These are phyloP conservation scores for Paradisaea rubra DNA, from an alignment of 2,113 vertebrate genomes.

Conservation along the genomic window DNA sequence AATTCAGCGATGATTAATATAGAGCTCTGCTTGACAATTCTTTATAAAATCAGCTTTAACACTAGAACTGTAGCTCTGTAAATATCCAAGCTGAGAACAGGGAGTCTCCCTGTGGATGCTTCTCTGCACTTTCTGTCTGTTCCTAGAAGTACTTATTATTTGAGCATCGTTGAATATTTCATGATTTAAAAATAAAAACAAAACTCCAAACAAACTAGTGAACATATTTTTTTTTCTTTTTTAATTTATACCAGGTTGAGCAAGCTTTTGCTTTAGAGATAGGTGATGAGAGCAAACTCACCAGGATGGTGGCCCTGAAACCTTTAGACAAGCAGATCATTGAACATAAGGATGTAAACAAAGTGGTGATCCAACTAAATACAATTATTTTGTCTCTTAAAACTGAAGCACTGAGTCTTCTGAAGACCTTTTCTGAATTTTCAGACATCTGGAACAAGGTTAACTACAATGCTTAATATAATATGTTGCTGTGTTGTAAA, in stretches of 20 bases:
- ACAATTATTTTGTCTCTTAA: slow-evolving; percentile 72
- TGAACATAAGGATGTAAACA: slow-evolving; percentile 80
- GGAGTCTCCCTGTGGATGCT: neutral
- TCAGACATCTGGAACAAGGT: slow-evolving; percentile 82
- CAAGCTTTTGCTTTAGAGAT: slow-evolving; percentile 66
- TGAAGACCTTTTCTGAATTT: slow-evolving; percentile 71
- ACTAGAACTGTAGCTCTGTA: neutral
- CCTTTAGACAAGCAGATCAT: slow-evolving; percentile 75
- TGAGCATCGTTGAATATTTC: neutral
- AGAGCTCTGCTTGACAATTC: neutral
- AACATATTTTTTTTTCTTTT: neutral
- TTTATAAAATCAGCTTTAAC: neutral
- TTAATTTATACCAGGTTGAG: slow-evolving; percentile 67
- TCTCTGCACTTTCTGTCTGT: neutral
- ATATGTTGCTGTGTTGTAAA: neutral
- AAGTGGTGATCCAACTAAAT: slow-evolving; percentile 73
- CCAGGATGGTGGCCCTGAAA: slow-evolving; percentile 66
- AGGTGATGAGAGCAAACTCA: slow-evolving; percentile 67
- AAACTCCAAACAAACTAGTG: neutral
- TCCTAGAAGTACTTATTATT: neutral
- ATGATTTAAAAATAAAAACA: neutral
- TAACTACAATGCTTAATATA: neutral
- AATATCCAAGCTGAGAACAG: neutral
- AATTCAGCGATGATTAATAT: neutral
- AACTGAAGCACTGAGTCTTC: slow-evolving; percentile 53